These are phyloP conservation scores for cattle (Bos taurus) DNA, from an alignment of 2,113 vertebrate species.

Conservation along the genomic window ARS-UCD2.0 NC_037352.1:20469001-20469500, in stretches of 20 bases:
- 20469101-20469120: conserved; percentile 47
- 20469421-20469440: not conserved
- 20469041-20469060: not conserved
- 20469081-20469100: conserved; percentile 3
- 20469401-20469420: not conserved
- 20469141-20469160: conserved; percentile 28
- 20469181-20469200: not conserved
- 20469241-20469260: no score
- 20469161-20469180: conserved; percentile 40
- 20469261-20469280: no score
- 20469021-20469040: not conserved
- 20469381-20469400: not conserved
- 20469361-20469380: not conserved
- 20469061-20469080: not conserved
- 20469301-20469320: not conserved
- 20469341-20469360: not conserved
- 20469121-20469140: conserved; percentile 24
- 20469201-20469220: not conserved
- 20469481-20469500: not conserved
- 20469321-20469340: not conserved
- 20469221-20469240: not conserved
- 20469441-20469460: not conserved
- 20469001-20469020: not conserved
- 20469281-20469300: not conserved
- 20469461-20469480: not conserved